Evolutionary conservation across 2,797 vertebrate species (phyloP).

Genomic region (Chloroceryle amazona): DNA sequence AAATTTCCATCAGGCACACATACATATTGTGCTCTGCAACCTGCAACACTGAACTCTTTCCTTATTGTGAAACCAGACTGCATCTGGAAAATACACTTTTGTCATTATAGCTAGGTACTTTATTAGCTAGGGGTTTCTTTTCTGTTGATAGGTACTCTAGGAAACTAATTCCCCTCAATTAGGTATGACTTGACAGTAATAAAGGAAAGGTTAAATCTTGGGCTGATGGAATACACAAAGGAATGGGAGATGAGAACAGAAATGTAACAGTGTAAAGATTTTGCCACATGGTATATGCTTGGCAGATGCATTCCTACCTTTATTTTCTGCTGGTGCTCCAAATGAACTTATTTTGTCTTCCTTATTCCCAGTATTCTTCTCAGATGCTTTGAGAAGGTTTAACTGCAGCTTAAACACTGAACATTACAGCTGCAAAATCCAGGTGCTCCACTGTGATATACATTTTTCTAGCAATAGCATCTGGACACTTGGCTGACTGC

Average conservation of each 20-base stretch:
- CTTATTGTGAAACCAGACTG: neutral
- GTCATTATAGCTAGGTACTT: neutral
- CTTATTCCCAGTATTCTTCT: neutral
- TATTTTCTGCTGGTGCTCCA: neutral
- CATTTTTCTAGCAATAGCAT: slow-evolving; percentile 20
- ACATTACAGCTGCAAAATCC: neutral
- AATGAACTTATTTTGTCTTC: neutral
- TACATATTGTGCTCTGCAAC: neutral
- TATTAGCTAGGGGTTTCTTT: neutral
- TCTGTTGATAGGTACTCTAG: neutral
- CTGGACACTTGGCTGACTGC: slow-evolving; percentile 53
- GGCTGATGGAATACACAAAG: neutral
- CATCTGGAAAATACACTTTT: neutral
- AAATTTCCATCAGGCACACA: neutral
- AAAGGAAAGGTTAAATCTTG: neutral
- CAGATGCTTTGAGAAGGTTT: neutral
- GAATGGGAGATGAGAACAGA: neutral
- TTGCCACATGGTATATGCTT: neutral
- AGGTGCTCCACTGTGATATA: neutral
- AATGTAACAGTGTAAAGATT: neutral
- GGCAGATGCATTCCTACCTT: neutral
- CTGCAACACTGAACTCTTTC: neutral
- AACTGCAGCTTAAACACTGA: neutral
- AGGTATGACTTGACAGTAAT: neutral
- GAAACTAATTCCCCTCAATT: neutral